Percentiles rank a stretch among this genome's conserved stretches.
Conservation (phyloP, 2,888 invertebrate species). For the Rhynchonema sp. region DNA sequence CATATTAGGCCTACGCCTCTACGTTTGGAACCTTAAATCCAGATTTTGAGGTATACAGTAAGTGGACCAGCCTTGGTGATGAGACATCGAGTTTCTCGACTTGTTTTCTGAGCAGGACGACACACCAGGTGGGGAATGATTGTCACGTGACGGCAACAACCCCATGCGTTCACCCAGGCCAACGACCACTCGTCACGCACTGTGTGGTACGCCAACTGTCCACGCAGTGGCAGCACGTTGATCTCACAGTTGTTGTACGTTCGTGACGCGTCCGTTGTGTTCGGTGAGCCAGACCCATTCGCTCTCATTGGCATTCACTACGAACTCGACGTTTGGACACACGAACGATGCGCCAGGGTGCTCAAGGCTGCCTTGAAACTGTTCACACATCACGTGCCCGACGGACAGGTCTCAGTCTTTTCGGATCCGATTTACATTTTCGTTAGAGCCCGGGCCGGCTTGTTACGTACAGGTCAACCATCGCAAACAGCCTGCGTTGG, state of each 20-base stretch:
- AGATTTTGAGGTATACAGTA: no score
- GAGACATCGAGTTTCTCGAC: not conserved
- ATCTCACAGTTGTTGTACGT: not conserved
- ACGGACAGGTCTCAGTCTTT: not conserved
- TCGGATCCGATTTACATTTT: not conserved
- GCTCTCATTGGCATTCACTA: not conserved
- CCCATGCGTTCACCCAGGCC: not conserved
- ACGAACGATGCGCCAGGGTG: not conserved
- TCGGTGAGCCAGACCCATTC: not conserved
- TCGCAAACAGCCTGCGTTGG: no score
- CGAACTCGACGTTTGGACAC: not conserved
- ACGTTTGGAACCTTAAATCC: no score
- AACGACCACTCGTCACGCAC: not conserved
- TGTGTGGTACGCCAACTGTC: not conserved
- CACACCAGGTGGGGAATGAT: no score
- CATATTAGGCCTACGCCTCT: no score
- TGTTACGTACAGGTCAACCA: no score
- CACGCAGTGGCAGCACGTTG: not conserved
- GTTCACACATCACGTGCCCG: not conserved
- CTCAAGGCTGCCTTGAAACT: not conserved
- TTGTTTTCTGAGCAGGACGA: no score
- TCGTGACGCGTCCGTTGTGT: not conserved
- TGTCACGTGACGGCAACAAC: no score
- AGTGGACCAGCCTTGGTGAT: no score
- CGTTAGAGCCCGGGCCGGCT: no score